These are phyloP conservation scores for Tenualosa ilisha DNA, from an alignment of 2,797 vertebrate species.

Conservation along the genomic window DNA sequence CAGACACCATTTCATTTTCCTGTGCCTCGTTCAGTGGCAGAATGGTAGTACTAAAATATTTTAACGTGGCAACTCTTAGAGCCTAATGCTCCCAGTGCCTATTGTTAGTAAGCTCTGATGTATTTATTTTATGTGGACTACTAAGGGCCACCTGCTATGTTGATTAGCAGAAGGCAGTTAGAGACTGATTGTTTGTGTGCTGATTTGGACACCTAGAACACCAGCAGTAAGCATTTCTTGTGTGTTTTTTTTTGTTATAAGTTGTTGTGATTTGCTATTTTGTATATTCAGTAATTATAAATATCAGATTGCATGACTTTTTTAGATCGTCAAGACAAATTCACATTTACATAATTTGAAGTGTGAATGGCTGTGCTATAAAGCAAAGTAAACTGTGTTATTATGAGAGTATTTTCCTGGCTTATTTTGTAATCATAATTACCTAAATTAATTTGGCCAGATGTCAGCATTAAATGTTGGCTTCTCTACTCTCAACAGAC, in stretches of 20 bases:
- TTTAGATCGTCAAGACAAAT: neutral
- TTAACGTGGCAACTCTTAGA: neutral
- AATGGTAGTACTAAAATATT: too few relatives aligned
- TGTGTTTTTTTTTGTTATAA: too few relatives aligned
- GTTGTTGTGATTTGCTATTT: too few relatives aligned
- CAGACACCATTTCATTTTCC: too few relatives aligned
- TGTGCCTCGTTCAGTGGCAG: too few relatives aligned
- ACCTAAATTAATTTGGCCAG: neutral
- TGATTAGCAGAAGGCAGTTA: too few relatives aligned
- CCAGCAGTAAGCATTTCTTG: too few relatives aligned
- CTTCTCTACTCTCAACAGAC: neutral
- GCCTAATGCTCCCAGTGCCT: neutral
- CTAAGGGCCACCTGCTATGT: too few relatives aligned
- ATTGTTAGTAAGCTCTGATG: neutral
- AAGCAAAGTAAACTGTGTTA: neutral
- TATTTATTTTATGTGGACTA: too few relatives aligned
- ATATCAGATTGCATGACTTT: neutral
- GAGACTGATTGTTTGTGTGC: too few relatives aligned
- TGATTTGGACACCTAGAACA: too few relatives aligned
- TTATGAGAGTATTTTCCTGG: slow-evolving; percentile 17
- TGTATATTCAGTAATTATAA: too few relatives aligned
- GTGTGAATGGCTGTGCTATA: neutral
- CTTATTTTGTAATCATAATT: slow-evolving; percentile 13
- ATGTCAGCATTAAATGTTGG: neutral
- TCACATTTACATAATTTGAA: neutral